Evolutionary conservation across 2,113 vertebrate species (phyloP), one percentile per base, ranked within the genome.

Genomic region (Elaphurus davidianus): DNA sequence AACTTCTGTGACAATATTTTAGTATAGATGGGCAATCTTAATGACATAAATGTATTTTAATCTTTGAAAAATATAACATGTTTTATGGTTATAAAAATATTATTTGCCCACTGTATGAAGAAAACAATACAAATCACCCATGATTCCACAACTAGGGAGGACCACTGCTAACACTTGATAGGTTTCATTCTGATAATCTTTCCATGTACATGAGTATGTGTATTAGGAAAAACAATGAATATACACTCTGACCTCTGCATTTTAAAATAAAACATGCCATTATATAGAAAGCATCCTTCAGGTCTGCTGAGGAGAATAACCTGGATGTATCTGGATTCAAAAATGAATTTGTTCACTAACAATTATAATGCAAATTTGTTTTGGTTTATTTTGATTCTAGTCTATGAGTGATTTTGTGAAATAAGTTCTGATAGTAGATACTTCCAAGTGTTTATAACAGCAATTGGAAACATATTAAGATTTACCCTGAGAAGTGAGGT

Each of bases 301-400:
- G 13, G 1, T 92, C 13, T 74, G 19, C 74, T 57, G 6, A 54
- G 21, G 36, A 64, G 8, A 64, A 71, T 71, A 94, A 90, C 7
- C 15, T 71, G 30, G 28, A 85, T 50, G n/a, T 92, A 79, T 54
- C 33, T 93, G 45, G 50, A 76, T 13, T 93, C 45, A 90, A n/a
- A 83, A 95, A 52, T 89, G 7, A 96, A 54, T 95, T 90, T 94
- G 17, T 62, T 97, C 81, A 89, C 25, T 95, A 87, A 76, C 40
- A 88, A 55, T 87, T 87, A 87, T 54, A 91, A 78, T 81, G 33
- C 33, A 50, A 54, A 27, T 85, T 47, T 64, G 25, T 74, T 97
- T 82, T 54, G 13, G 16, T 79, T 87, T 71, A 87, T 82, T 93
- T 96, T 87, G 40, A 71, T 30, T 92, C 27, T 92, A 76, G 54